Conservation (phyloP, 2,797 vertebrate species). For the Pyrrhura leucotis region DNA sequence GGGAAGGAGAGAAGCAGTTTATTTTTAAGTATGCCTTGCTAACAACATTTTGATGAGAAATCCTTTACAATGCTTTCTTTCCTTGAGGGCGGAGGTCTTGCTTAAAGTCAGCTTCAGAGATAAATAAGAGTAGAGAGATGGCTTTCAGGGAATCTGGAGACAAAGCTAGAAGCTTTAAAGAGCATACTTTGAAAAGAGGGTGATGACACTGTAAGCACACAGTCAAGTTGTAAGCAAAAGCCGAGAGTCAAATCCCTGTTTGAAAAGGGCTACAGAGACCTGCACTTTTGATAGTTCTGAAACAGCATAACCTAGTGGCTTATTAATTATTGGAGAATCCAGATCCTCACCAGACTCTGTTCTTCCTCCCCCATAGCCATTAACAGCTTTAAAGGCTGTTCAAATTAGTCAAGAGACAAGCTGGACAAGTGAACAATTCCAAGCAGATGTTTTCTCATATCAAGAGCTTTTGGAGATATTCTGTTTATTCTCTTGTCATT, state of each 20-base stretch:
- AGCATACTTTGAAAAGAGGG: neutral
- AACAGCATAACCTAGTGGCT: neutral
- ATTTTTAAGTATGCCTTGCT: slow-evolving; percentile 25
- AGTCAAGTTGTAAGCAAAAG: neutral
- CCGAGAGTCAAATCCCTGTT: neutral
- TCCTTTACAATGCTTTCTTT: slow-evolving; percentile 7
- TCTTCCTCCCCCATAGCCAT: neutral
- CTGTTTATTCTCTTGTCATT: neutral
- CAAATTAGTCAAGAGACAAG: neutral
- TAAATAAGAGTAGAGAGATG: neutral
- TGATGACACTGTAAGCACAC: neutral
- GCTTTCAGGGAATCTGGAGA: neutral
- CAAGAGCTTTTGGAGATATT: neutral
- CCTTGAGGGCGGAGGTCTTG: neutral
- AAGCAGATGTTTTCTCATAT: neutral
- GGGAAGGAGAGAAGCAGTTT: neutral
- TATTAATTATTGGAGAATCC: neutral
- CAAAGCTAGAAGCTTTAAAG: neutral
- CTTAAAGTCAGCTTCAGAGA: neutral
- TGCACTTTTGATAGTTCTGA: neutral
- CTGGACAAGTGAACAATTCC: neutral
- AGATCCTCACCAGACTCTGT: neutral
- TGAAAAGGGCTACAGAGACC: neutral
- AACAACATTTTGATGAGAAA: slow-evolving; percentile 12
- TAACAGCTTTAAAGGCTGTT: neutral